These are phyloP conservation scores for Craniophora ligustri DNA, from an alignment of 2,888 invertebrate genomes.

Conservation along the genomic window DNA sequence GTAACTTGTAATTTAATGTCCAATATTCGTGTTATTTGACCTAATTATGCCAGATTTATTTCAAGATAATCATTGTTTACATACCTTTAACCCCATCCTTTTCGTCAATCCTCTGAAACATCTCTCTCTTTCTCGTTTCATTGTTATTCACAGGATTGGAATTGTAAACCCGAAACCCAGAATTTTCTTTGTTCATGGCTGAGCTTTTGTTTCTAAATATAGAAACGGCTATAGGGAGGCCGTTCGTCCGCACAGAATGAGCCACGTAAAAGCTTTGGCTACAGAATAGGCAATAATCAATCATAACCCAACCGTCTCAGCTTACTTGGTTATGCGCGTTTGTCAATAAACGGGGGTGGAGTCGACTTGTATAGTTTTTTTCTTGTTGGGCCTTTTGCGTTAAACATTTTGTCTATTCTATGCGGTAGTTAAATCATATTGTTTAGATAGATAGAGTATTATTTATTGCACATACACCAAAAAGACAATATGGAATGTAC, in stretches of 20 bases:
- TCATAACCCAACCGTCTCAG: slow-evolving; percentile 78
- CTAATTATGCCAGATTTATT: too few species aligned
- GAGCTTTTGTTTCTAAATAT: slow-evolving; percentile 51
- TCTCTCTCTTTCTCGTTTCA: slow-evolving; percentile 61
- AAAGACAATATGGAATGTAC: too few species aligned
- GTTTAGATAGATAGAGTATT: too few species aligned
- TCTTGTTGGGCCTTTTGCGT: background rate
- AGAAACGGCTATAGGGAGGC: slow-evolving; percentile 26
- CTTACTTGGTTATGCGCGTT: slow-evolving; percentile 80
- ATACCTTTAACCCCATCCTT: slow-evolving; percentile 59
- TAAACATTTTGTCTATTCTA: background rate
- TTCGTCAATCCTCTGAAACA: slow-evolving; percentile 61
- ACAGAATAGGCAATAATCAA: slow-evolving; percentile 83
- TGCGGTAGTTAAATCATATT: too few species aligned
- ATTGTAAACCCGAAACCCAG: slow-evolving; percentile 67
- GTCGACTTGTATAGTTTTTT: slow-evolving; percentile 43
- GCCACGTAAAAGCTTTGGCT: slow-evolving; percentile 70
- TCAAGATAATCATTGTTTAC: too few species aligned
- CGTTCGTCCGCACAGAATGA: slow-evolving; percentile 49
- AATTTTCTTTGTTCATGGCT: slow-evolving; percentile 63
- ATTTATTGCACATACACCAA: too few species aligned
- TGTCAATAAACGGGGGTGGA: slow-evolving; percentile 70
- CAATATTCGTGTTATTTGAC: too few species aligned
- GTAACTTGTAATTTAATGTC: too few species aligned
- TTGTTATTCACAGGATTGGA: slow-evolving; percentile 68